A percentile compares a stretch with the other conserved stretches of the same genome.
These are phyloP conservation scores for Todiramphus chloris DNA, from an alignment of 2,113 vertebrate species.

Conservation along the genomic window DNA sequence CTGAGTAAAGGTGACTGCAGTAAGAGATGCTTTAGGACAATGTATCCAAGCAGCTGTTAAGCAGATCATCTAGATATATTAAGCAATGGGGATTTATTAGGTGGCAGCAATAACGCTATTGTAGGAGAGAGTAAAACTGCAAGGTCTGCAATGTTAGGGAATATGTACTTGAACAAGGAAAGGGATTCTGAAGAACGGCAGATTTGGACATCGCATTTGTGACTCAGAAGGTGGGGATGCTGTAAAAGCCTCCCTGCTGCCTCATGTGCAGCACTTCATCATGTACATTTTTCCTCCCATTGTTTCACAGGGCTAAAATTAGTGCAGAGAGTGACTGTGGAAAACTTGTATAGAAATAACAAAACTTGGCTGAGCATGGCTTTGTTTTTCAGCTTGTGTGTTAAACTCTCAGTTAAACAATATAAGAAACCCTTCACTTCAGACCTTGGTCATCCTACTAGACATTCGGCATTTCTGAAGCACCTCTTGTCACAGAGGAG, in stretches of 20 bases:
- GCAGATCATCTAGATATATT: background rate
- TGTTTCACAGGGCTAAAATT: conserved; percentile 44
- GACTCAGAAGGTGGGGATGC: background rate
- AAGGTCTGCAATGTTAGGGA: background rate
- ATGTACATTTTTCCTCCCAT: conserved; percentile 20
- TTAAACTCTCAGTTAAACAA: background rate
- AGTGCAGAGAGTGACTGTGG: background rate
- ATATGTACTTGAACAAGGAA: background rate
- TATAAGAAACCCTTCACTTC: background rate
- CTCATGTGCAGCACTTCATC: background rate
- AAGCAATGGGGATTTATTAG: background rate
- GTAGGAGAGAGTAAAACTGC: background rate
- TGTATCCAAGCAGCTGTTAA: accelerated
- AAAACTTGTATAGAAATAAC: background rate
- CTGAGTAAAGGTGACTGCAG: background rate
- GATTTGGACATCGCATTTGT: background rate
- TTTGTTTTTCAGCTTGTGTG: background rate
- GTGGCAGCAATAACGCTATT: background rate
- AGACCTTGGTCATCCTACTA: background rate
- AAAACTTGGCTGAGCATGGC: background rate
- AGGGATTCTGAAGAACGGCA: background rate
- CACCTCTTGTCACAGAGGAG: background rate
- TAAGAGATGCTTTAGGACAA: background rate
- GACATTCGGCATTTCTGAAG: background rate
- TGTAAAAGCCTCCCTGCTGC: background rate